Evolutionary conservation across 1,140 invertebrate genomes (phyloP).

Genomic region (Tetramorium alpestre): DNA sequence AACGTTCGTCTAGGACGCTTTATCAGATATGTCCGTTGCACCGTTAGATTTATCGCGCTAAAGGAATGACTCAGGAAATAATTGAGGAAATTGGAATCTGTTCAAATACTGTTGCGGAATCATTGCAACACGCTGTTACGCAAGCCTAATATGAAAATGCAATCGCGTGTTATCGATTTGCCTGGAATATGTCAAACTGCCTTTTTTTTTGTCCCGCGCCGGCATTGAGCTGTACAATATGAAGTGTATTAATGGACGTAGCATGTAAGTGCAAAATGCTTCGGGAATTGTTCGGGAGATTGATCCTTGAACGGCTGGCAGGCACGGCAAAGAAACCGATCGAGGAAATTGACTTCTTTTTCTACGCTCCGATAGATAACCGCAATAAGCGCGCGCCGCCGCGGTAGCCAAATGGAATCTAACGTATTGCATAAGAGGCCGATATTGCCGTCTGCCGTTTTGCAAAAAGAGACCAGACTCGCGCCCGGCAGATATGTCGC

Average conservation of each 20-base stretch:
- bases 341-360: slow-evolving; percentile 55
- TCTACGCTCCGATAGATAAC: slow-evolving; percentile 49
- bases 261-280: slow-evolving; percentile 54
- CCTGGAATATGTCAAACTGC: slow-evolving; percentile 45
- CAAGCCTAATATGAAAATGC: slow-evolving; percentile 29
- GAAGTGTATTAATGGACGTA: slow-evolving; percentile 55
- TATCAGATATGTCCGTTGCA: not conserved
- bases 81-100: slow-evolving; percentile 43
- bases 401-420: slow-evolving; percentile 48
- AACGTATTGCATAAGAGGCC: slow-evolving; percentile 43
- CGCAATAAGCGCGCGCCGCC: slow-evolving; percentile 8
- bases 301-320: slow-evolving; percentile 34
- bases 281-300: slow-evolving; percentile 47
- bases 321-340: slow-evolving; percentile 39
- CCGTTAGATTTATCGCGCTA: slow-evolving; percentile 4
- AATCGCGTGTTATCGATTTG: slow-evolving; percentile 44
- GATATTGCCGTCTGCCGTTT: slow-evolving; percentile 37
- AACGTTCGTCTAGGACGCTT: not conserved
- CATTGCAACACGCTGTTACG: slow-evolving; percentile 46
- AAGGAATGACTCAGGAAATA: slow-evolving; percentile 39
- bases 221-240: not conserved
- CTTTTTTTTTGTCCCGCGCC: not conserved
- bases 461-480: slow-evolving; percentile 25
- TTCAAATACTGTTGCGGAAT: slow-evolving; percentile 32
- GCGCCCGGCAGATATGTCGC: slow-evolving; percentile 31